Conservation (phyloP, 2,888 invertebrate genomes). For the Rotaria magnacalcarata region DNA sequence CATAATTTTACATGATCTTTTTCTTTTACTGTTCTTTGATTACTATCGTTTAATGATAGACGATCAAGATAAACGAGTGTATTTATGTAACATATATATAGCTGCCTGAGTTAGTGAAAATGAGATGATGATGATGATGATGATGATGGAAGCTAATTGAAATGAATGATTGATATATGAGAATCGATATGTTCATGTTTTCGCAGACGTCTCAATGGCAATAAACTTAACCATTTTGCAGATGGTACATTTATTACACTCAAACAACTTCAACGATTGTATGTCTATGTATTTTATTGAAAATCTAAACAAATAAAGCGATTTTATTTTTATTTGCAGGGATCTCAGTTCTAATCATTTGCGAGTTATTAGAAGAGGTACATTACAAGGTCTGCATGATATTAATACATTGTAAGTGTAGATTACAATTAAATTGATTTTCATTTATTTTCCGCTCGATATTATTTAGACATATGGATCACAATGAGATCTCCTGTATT, state of each 20-base stretch:
- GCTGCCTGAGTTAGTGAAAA: not conserved
- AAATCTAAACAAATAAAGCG: too few relatives aligned
- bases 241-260: conserved; percentile 90
- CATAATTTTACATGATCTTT: not conserved
- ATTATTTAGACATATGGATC: conserved; percentile 75
- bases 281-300: conserved; percentile 63
- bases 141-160: not conserved
- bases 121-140: not conserved
- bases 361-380: conserved; percentile 76
- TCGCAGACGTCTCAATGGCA: not conserved
- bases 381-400: conserved; percentile 76
- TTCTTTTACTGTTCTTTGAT: not conserved
- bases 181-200: not conserved
- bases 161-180: not conserved
- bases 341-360: conserved; percentile 87
- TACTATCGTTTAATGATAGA: not conserved
- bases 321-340: conserved; percentile 64
- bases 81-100: conserved; percentile 1
- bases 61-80: not conserved
- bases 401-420: conserved; percentile 73
- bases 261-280: conserved; percentile 88
- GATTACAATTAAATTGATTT: not conserved
- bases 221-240: conserved; percentile 63
- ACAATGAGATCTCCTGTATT: conserved; percentile 86
- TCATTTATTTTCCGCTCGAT: conserved; percentile 53